Evolutionary conservation across 2,113 vertebrate genomes (phyloP).

Genomic region (Engystomops pustulosus): DNA sequence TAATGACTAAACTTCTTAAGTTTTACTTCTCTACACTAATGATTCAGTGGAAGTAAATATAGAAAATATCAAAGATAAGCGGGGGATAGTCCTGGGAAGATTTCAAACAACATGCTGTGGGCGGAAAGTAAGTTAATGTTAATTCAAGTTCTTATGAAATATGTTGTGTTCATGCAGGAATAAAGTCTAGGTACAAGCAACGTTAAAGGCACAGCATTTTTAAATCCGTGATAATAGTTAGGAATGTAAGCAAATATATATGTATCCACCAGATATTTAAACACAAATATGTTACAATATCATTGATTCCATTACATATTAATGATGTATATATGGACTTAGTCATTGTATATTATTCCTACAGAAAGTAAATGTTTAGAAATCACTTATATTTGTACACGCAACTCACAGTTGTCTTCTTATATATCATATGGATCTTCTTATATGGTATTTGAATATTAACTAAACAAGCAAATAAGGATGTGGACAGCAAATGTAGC

Average conservation of each 20-base stretch:
- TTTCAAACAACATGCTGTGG: neutral
- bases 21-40: slow-evolving; percentile 8
- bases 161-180: neutral
- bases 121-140: neutral
- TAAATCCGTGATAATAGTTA: neutral
- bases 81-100: slow-evolving; percentile 26
- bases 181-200: neutral
- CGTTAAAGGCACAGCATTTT: neutral
- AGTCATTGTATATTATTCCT: neutral
- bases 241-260: neutral
- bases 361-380: neutral
- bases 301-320: neutral
- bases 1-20: slow-evolving; percentile 24
- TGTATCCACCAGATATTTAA: too few relatives aligned
- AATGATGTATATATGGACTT: neutral
- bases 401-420: too few relatives aligned
- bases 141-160: neutral
- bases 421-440: too few relatives aligned
- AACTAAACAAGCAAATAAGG: too few relatives aligned
- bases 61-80: slow-evolving; percentile 24
- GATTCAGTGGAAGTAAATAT: slow-evolving; percentile 11
- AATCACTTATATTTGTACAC: neutral
- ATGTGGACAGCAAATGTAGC: too few relatives aligned
- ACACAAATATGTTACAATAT: neutral
- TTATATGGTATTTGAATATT: too few relatives aligned